These are phyloP conservation scores for Pterocles gutturalis DNA, from an alignment of 2,113 vertebrate genomes.

Conservation along the genomic window DNA sequence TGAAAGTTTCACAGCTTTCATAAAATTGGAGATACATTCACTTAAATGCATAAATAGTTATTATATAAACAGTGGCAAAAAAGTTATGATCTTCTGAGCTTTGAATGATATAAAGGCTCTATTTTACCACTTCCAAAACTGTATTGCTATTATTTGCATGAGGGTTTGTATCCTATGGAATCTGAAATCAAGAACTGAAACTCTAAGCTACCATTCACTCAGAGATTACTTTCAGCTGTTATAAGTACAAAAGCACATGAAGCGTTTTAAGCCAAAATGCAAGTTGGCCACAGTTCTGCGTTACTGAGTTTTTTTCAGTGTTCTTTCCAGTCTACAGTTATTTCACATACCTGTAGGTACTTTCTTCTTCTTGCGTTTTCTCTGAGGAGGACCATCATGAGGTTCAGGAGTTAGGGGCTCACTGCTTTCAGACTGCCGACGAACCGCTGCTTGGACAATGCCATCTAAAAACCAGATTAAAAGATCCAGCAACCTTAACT, in stretches of 20 bases:
- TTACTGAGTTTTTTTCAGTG: background rate
- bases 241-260: background rate
- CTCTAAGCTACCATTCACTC: background rate
- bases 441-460: constrained; percentile 74
- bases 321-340: background rate
- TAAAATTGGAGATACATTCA: background rate
- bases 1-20: background rate
- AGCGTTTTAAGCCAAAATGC: background rate
- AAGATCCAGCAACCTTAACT: background rate
- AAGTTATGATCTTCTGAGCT: background rate
- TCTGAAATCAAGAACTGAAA: background rate
- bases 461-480: constrained; percentile 68
- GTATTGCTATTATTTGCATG: background rate
- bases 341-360: constrained; percentile 62
- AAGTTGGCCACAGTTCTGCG: background rate
- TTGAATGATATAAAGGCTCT: background rate
- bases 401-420: constrained; percentile 78
- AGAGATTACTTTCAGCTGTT: background rate
- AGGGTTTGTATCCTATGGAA: background rate
- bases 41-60: background rate
- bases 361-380: constrained; percentile 88
- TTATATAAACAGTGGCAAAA: background rate
- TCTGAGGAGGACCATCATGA: constrained; percentile 71
- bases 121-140: background rate
- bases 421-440: constrained; percentile 73